Conservation (phyloP, 2,113 vertebrate genomes). For the Rafetus swinhoei region DNA sequence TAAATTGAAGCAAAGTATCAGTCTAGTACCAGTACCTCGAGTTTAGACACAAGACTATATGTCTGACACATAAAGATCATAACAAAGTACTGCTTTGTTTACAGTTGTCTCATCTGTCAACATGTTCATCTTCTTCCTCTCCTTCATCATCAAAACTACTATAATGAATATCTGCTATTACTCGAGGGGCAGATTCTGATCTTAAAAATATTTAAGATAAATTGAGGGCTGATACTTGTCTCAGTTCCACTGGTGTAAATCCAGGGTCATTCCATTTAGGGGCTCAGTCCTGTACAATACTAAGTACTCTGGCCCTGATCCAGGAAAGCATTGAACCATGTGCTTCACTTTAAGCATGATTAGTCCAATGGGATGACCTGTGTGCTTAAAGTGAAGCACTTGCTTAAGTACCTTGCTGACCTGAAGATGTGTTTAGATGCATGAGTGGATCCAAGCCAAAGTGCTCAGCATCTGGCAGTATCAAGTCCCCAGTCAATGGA, state of each 20-base stretch:
- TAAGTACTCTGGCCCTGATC: neutral
- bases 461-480: neutral
- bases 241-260: neutral
- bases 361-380: neutral
- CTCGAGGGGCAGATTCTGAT: neutral
- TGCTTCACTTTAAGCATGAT: neutral
- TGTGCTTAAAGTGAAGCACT: neutral
- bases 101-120: neutral
- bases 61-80: neutral
- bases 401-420: neutral
- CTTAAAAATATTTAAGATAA: too few relatives aligned
- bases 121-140: slow-evolving; percentile 4
- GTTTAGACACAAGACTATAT: slow-evolving; percentile 22
- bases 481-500: neutral
- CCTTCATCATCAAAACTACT: neutral
- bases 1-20: slow-evolving; percentile 26
- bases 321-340: neutral
- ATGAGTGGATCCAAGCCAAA: neutral
- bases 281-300: neutral
- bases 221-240: too few relatives aligned
- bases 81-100: neutral
- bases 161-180: neutral
- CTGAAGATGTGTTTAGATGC: neutral
- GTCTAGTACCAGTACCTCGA: neutral
- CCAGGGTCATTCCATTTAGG: neutral